Base-by-base conservation (phyloP, 2,888 invertebrate species). In the Diarsia dahlii region DNA sequence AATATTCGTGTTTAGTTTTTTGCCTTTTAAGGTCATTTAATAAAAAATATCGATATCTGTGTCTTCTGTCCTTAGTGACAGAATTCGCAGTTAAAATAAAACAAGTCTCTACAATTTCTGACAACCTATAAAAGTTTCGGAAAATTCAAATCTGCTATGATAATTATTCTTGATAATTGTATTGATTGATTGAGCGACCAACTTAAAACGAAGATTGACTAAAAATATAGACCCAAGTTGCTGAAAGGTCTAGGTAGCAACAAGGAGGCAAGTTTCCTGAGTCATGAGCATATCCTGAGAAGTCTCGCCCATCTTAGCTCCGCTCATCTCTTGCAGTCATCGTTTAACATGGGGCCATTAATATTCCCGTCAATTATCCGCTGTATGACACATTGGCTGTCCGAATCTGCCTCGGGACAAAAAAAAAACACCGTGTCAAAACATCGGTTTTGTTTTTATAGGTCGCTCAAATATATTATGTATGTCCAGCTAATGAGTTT, bases 281-380 rank as follows among this genome's bases (percentile, higher is more conserved):
- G 2, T 75, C 50, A 75, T n/a, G 2, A 13, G 1, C n/a, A n/a
- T 18, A 67, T 77, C 58, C 58, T 46, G 4, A 50, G 67, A 28
- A 74, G 56, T 34, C 23, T 46, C 50, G 34, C 18, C 13, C 20
- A 34, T 34, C 13, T 52, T 20, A 6, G 34, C 39, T 76, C 1
- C 28, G 6, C 18, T 48, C 50, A 63, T 68, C n/a, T 74, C n/a
- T 52, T 34, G 20, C 10, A 73, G 54, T 73, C 48, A 64, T 74
- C 23, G 28, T 62, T 73, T 68, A 71, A 68, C 74, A 68, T 13
- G 18, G 9, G 28, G 54, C 60, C 84, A 84, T 85, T 81, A 77
- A 84, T 85, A 67, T 74, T 23, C 34, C 60, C 73, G 84, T 77
- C 80, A 84, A 86, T 86, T 86, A 84, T 76, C 45, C n/a, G n/a